phyloP scores from a whole-genome alignment of 2,113 vertebrate genomes.

The Phrynosoma blainvillii region DNA sequence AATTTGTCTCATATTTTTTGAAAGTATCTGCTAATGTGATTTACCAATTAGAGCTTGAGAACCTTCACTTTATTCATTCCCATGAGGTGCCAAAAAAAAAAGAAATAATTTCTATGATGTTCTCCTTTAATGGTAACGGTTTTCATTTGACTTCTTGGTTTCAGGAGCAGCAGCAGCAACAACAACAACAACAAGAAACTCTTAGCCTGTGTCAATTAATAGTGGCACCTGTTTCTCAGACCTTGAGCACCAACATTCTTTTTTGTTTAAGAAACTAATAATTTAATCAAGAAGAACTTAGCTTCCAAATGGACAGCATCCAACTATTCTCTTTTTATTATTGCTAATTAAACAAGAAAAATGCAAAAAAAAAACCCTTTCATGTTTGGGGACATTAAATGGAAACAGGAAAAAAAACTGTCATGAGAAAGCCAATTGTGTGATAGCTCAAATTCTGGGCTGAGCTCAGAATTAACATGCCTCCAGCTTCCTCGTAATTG shows the following conservation, averaged over 20 bases:
- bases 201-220: slow-evolving; percentile 29
- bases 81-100: slow-evolving; percentile 25
- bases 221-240: slow-evolving; percentile 36
- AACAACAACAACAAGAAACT: not conserved
- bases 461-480: not conserved
- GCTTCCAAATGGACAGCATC: slow-evolving; percentile 28
- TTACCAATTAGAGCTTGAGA: slow-evolving; percentile 37
- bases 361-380: not conserved
- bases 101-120: slow-evolving; percentile 29
- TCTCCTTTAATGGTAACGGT: slow-evolving; percentile 37
- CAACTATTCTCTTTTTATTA: slow-evolving; percentile 34
- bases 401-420: not conserved
- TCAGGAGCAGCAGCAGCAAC: not conserved
- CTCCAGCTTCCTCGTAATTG: not conserved
- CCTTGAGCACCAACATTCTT: slow-evolving; percentile 33
- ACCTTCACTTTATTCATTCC: not conserved
- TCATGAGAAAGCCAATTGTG: not conserved
- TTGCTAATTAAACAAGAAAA: slow-evolving; percentile 16
- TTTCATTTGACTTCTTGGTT: slow-evolving; percentile 30
- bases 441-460: not conserved
- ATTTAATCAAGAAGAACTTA: slow-evolving; percentile 25
- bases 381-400: not conserved
- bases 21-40: slow-evolving; percentile 29
- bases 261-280: slow-evolving; percentile 31
- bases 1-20: slow-evolving; percentile 15